These are phyloP conservation scores for Oryzias celebensis DNA, from an alignment of 2,113 vertebrate species.

Conservation along the genomic window DNA sequence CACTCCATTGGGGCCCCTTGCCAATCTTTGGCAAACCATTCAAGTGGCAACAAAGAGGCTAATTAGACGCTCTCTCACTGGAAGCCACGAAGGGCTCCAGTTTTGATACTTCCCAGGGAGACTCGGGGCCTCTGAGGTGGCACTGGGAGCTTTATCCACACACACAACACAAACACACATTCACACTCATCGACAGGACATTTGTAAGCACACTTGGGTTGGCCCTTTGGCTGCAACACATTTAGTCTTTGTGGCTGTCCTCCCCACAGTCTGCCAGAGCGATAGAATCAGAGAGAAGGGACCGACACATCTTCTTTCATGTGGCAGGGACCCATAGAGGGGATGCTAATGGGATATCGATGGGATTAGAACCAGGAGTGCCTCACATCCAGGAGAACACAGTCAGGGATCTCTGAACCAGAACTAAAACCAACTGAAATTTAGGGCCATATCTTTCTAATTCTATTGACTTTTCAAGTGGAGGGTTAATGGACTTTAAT, in stretches of 20 bases:
- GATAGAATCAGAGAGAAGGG: slow-evolving; percentile 70
- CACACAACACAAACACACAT: slow-evolving; percentile 36
- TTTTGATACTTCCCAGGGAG: slow-evolving; percentile 80
- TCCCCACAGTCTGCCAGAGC: slow-evolving; percentile 60
- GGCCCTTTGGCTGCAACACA: slow-evolving; percentile 73
- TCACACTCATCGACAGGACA: slow-evolving; percentile 37
- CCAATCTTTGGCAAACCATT: slow-evolving; percentile 63
- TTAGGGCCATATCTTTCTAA: slow-evolving; percentile 51
- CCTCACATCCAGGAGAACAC: slow-evolving; percentile 60
- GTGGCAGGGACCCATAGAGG: slow-evolving; percentile 67
- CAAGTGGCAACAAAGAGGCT: slow-evolving; percentile 80
- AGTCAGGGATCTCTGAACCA: slow-evolving; percentile 54
- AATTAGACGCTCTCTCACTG: slow-evolving; percentile 77
- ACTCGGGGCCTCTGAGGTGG: slow-evolving; percentile 70
- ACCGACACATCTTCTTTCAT: slow-evolving; percentile 77
- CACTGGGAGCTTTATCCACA: slow-evolving; percentile 55
- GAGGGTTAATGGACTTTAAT: slow-evolving; percentile 20
- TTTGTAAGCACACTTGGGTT: slow-evolving; percentile 71
- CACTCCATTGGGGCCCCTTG: slow-evolving; percentile 67
- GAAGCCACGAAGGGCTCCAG: slow-evolving; percentile 66
- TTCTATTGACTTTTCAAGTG: slow-evolving; percentile 44
- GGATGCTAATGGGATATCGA: slow-evolving; percentile 81
- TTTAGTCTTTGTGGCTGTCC: slow-evolving; percentile 68
- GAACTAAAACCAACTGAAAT: slow-evolving; percentile 65
- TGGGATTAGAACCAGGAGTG: slow-evolving; percentile 77